Base-by-base conservation (phyloP, 1,140 invertebrate genomes). In the Mya arenaria region DNA sequence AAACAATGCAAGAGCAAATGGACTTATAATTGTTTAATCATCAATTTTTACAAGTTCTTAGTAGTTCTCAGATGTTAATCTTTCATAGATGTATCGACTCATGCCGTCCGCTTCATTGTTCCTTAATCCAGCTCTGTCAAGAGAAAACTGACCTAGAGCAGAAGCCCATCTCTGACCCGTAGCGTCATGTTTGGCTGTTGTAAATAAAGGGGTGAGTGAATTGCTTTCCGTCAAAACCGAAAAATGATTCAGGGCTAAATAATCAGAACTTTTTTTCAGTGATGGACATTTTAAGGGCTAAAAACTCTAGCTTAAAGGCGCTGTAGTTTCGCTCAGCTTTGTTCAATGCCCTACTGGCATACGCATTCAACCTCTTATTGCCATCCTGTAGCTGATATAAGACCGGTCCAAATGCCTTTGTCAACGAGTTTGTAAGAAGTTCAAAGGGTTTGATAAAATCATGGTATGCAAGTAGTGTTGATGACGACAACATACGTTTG, bases 161-260 rank as follows among this genome's bases (percentile, higher is more conserved):
- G 78, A 25, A 13, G 30, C 66, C 78, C 78, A 80, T 44, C 78
- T 5, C 37, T 78, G 74, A 34, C 74, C 62, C 23, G 74, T 78
- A 39, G 74, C 74, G 34, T 65, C 74, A 6, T 52, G 25, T 25
- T 65, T 52, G n/a, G 74, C 74, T 32, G 32, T 62, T 1, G 41
- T 66, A 30, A 78, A 39, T n/a, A 78, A 19, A 30, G 65, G 63
- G 8, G 63, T 78, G n/a, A 78, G 36, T 13, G 60, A 39, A 25
- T 77, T 62, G 25, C 63, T 77, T 25, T 77, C 73, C 6, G 73
- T 77, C 2, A 65, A 8, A 6, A 69, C 65, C 5, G 44, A 36
- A 28, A 79, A 58, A 15, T 79, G 41, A 39, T 69, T 69, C 32
- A 69, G 25, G 28, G 39, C n/a, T 23, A 79, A 32, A 60, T 79